Evolutionary conservation across 2,888 invertebrate species (phyloP).

Genomic region (Hoplodrina ambigua): DNA sequence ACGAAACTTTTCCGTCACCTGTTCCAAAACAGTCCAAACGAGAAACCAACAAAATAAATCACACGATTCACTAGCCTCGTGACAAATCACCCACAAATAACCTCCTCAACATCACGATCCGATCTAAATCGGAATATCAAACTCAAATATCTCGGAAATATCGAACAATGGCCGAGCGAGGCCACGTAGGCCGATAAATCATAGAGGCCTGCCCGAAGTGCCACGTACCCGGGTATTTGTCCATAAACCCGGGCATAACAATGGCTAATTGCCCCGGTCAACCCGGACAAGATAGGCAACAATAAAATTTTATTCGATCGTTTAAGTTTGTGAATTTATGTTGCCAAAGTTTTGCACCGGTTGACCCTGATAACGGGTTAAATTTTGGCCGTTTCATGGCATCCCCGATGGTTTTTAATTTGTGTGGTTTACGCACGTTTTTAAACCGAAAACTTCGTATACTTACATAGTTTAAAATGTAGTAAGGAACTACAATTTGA

Average conservation of each 20-base stretch:
- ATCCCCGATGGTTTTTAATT: constrained; percentile 51
- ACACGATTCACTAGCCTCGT: constrained; percentile 49
- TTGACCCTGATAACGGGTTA: constrained; percentile 56
- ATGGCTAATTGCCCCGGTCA: constrained; percentile 73
- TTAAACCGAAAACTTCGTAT: constrained; percentile 5
- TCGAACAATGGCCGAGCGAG: constrained; percentile 64
- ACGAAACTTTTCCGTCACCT: not conserved
- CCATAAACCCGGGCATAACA: constrained; percentile 71
- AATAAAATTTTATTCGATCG: constrained; percentile 71
- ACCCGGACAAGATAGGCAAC: constrained; percentile 69
- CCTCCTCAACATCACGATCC: constrained; percentile 59
- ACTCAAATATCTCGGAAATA: constrained; percentile 65
- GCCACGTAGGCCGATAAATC: constrained; percentile 70
- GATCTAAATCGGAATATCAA: constrained; percentile 65
- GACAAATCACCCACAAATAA: constrained; percentile 64
- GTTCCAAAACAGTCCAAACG: constrained; percentile 21
- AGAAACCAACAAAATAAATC: constrained; percentile 55
- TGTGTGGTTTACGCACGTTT: constrained; percentile 20
- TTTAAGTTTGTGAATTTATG: constrained; percentile 68
- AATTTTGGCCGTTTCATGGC: constrained; percentile 47
- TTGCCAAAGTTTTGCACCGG: constrained; percentile 54
- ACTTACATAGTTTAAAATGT: not conserved
- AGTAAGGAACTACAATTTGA: too few species aligned
- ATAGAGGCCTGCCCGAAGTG: constrained; percentile 64
- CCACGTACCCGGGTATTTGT: constrained; percentile 67